Evolutionary conservation across 1,140 invertebrate genomes (phyloP).

Genomic region (Zaprionus inermis): DNA sequence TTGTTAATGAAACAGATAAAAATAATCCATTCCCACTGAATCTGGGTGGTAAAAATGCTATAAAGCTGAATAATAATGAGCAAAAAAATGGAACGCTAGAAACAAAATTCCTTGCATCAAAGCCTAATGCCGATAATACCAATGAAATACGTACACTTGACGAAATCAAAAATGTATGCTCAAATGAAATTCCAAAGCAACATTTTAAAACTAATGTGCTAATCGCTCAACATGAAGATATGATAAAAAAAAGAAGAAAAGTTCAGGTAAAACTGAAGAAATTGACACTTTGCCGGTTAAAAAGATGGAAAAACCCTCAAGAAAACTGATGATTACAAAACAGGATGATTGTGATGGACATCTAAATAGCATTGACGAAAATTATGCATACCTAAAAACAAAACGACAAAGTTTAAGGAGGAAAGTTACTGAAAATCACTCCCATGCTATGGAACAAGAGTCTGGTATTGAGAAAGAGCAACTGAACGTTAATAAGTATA

Average conservation of each 20-base stretch:
- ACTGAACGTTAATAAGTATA: not conserved
- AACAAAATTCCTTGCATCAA: too few species aligned
- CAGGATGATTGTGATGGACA: slow-evolving; percentile 7
- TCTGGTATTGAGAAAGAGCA: slow-evolving; percentile 8
- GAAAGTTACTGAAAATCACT: not conserved
- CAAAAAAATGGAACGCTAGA: too few species aligned
- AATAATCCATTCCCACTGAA: not conserved
- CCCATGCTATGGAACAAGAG: not conserved
- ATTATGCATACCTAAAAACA: not conserved
- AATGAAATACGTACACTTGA: too few species aligned
- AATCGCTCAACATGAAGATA: not conserved
- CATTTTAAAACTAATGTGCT: not conserved
- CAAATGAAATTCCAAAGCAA: not conserved
- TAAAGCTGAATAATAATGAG: not conserved
- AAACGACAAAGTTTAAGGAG: not conserved
- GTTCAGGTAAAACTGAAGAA: not conserved
- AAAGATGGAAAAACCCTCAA: not conserved
- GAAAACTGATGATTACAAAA: not conserved
- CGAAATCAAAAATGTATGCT: not conserved
- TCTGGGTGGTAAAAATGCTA: not conserved
- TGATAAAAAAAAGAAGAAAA: not conserved
- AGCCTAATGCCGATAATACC: too few species aligned
- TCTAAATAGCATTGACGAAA: not conserved
- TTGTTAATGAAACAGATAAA: not conserved
- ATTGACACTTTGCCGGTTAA: not conserved